Evolutionary conservation across 2,797 vertebrate genomes (phyloP).

Genomic region (Anguilla marmorata): DNA sequence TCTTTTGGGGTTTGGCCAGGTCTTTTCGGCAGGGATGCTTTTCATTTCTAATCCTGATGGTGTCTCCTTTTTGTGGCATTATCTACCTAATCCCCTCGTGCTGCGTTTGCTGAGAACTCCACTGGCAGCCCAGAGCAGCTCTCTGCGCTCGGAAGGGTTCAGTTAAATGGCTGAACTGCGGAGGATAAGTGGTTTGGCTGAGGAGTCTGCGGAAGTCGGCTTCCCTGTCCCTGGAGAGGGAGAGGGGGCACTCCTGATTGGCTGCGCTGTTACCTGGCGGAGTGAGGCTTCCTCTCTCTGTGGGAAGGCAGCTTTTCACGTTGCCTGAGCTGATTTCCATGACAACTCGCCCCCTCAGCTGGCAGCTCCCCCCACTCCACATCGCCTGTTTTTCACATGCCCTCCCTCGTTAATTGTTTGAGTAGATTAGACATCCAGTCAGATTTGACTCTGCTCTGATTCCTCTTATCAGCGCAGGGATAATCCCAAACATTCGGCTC

Average conservation of each 20-base stretch:
- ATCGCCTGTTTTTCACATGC: neutral
- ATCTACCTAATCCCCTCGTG: neutral
- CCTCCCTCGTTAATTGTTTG: slow-evolving; percentile 49
- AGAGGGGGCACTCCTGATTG: slow-evolving; percentile 56
- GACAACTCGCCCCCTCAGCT: slow-evolving; percentile 50
- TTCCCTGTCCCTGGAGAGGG: slow-evolving; percentile 45
- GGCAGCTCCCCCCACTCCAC: slow-evolving; percentile 23
- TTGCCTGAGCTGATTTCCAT: slow-evolving; percentile 53
- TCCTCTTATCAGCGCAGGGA: slow-evolving; percentile 42
- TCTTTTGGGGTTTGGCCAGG: neutral
- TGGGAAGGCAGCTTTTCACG: slow-evolving; percentile 29
- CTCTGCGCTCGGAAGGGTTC: neutral
- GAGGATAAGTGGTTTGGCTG: slow-evolving; percentile 1
- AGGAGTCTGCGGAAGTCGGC: neutral
- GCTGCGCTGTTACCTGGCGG: slow-evolving; percentile 66
- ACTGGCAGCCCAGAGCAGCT: neutral
- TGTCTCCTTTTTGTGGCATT: neutral
- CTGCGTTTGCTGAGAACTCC: neutral
- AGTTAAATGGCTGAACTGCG: neutral
- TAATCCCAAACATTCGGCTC: slow-evolving; percentile 43
- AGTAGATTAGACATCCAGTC: slow-evolving; percentile 45
- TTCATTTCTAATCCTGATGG: neutral
- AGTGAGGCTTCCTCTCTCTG: slow-evolving; percentile 33
- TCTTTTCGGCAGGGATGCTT: neutral
- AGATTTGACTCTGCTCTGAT: slow-evolving; percentile 40